A percentile compares a stretch with the other conserved stretches of the same genome.
Evolutionary conservation across 2,888 invertebrate genomes (phyloP).

Genomic region (Melitaea athalia): DNA sequence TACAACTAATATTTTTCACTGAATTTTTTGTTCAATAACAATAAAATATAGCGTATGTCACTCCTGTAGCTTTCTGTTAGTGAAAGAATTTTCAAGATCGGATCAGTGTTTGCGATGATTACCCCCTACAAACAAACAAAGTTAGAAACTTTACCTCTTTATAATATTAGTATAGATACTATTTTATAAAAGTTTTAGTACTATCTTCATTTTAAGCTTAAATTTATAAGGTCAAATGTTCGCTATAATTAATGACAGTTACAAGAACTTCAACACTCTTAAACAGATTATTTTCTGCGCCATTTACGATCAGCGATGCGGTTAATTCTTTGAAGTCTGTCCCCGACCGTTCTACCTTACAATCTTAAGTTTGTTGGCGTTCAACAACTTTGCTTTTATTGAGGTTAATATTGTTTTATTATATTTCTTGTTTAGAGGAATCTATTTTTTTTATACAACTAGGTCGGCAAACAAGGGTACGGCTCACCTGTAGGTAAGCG

Average conservation of each 20-base stretch:
- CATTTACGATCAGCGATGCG: slow-evolving; percentile 6
- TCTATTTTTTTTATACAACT: too few relatives aligned
- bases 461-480: too few relatives aligned
- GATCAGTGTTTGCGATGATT: too few relatives aligned
- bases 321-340: slow-evolving; percentile 8
- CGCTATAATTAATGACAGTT: neutral
- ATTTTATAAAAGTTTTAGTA: neutral
- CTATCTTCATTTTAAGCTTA: neutral
- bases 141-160: too few relatives aligned
- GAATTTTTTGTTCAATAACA: too few relatives aligned
- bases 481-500: too few relatives aligned
- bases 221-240: neutral
- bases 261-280: neutral
- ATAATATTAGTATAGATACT: too few relatives aligned
- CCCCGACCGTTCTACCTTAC: neutral
- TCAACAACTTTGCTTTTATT: neutral
- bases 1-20: too few relatives aligned
- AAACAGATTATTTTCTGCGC: neutral
- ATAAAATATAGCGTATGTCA: too few relatives aligned
- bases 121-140: too few relatives aligned
- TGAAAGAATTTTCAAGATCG: too few relatives aligned
- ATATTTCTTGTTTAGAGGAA: neutral
- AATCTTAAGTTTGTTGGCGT: neutral
- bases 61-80: too few relatives aligned
- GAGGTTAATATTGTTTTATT: neutral